Base-by-base conservation (phyloP, 2,113 vertebrate genomes). In the Myocastor coypus region DNA sequence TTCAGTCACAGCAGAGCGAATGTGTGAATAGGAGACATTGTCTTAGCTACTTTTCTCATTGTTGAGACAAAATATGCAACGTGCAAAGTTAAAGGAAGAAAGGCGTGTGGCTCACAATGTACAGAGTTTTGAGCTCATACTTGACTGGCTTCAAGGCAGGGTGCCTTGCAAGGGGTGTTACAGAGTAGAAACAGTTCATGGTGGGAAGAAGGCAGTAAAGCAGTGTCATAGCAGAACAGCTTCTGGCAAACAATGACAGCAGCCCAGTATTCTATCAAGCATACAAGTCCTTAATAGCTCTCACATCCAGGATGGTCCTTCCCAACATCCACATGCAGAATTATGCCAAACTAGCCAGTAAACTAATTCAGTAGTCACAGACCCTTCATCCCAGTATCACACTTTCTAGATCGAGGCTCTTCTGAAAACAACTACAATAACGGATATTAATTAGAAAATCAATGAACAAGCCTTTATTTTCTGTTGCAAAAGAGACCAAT, bases 1-100 rank as follows among this genome's bases (percentile, higher is more conserved):
- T 6, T 95, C 89, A 92, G 55, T 59, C 55, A 82, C 71, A 87
- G 59, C 32, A 94, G 55, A 84, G 26, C 9, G 94, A 92, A 87
- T 42, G 30, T 94, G 10, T 89, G 40, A 91, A 55, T 83, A 85
- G 69, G 19, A n/a, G 69, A 81, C 19, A 50, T 50, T 78, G 75
- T 78, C 75, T 78, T 78, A 78, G 75, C 30, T 78, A 78, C 28
- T 78, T 78, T 78, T 78, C 42, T 78, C 14, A 46, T 50, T 32
- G 14, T 42, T 50, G 14, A 77, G 73, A 50, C 42, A 50, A 77
- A 77, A 77, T 77, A 77, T 7, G 26, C 42, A 77, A 77, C 26
- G 30, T 6, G 9, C 14, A 46, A 78, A 50, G 28, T 78, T 78
- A 78, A 50, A 50, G 28, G 26, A 78, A 14, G 42, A 50, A 78